Percentiles rank a stretch among this genome's conserved stretches.
Conservation (phyloP, 2,888 invertebrate species). For the Stenichneumon culpator region DNA sequence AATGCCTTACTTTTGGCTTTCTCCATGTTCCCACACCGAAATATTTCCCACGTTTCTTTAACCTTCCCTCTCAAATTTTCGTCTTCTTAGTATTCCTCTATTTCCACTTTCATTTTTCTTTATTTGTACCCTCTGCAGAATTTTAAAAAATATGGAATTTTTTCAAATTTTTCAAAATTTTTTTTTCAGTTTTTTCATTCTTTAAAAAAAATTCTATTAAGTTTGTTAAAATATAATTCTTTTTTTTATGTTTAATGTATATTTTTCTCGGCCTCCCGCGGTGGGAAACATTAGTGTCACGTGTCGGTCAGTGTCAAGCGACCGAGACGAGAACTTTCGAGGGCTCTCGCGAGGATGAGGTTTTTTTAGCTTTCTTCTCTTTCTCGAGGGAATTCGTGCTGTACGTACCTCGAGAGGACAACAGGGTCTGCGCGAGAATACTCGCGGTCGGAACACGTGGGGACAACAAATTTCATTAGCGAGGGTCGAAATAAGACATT, state of each 20-base stretch:
- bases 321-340: conserved; percentile 6
- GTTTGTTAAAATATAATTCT: too few species aligned
- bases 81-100: too few species aligned
- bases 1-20: too few species aligned
- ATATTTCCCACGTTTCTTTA: too few species aligned
- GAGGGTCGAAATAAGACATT: conserved; percentile 31
- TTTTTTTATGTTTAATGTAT: neutral
- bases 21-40: too few species aligned
- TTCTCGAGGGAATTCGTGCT: neutral
- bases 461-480: conserved; percentile 53
- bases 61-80: too few species aligned
- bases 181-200: neutral
- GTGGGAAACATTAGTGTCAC: conserved; percentile 19
- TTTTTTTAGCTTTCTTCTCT: neutral
- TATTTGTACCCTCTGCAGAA: too few species aligned
- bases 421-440: conserved; percentile 10
- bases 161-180: too few species aligned
- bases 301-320: conserved; percentile 20
- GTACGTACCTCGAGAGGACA: conserved; percentile 2
- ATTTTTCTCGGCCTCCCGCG: neutral
- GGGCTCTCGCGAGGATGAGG: neutral
- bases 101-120: too few species aligned
- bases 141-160: too few species aligned
- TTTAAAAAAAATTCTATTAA: too few species aligned
- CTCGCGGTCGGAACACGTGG: conserved; percentile 28